Base-by-base conservation (phyloP, 2,113 vertebrate species). In the Upupa epops region DNA sequence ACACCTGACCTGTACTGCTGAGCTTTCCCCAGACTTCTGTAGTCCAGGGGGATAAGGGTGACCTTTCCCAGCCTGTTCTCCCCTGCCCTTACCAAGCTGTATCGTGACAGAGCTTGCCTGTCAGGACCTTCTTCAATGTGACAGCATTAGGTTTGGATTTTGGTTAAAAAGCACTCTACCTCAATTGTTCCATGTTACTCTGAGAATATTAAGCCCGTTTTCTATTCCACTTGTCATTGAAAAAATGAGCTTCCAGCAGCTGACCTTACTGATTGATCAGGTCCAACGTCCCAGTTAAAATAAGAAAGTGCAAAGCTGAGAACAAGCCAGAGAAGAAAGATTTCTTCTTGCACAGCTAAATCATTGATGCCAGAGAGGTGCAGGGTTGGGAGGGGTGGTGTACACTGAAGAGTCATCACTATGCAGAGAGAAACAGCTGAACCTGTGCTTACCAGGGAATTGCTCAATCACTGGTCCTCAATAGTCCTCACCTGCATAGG, bases 101-200 rank as follows among this genome's bases (percentile, higher is more conserved):
- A 6, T 36, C 9, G 2, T 66, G 63, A 51, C 69, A 78, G 32
- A 10, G 6, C 48, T 17, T 46, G 22, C 15, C 84, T 51, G 40
- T 42, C 64, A 32, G 40, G 32, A 26, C 32, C 49, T 49, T 59
- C 83, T 52, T 55, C 74, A 56, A 58, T 55, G 8, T 56, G 1
- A 3, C 14, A 17, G 10, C 12, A 9, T 25, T 7, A 46, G 26
- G 7, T 9, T 24, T 0, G 1, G 54, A 2, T 51, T 58, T 45
- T 72, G n/a, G 25, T 26, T 64, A 24, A 13, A 63, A 42, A 1
- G 0, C 6, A 2, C 54, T 5, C 25, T 46, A 40, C 28, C 46
- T 52, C 70, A 0, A 20, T 21, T 5, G 22, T 54, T 8, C 55
- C 1, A 1, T 2, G 1, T 8, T 6, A 17, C 31, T 13, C 8